Evolutionary conservation across 2,113 vertebrate species (phyloP), one percentile per base, ranked within the genome.

Genomic region (Catharus minimus): DNA sequence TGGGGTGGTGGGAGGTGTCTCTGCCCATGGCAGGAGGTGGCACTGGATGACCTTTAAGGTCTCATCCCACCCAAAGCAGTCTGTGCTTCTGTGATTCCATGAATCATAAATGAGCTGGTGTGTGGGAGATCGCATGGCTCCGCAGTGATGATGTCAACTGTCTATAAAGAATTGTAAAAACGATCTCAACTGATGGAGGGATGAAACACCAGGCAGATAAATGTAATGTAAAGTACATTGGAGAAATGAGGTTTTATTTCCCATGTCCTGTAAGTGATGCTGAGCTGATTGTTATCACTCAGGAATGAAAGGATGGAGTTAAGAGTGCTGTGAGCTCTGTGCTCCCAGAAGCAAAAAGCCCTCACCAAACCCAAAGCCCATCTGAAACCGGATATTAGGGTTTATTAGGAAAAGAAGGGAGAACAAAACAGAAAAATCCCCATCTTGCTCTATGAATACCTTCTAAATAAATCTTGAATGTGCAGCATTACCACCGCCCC

Each of bases 391-490:
- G 78, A 71, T 49, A 46, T 85, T 60, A 57, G 50, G 66, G 22
- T 82, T 87, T 92, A 49, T 92, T 84, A 87, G 73, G 69, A 74
- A 90, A 68, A 82, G 58, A 65, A 90, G 57, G 79, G 67, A 86
- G 74, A 89, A 72, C 15, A 87, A 89, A 89, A 22, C 19, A 26
- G 57, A 67, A 46, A 39, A 87, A 84, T 82, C 75, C 44, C 50
- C 44, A 26, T 56, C 67, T 79, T 46, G 12, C 49, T 72, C 5
- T 38, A 3, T 65, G 76, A 82, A 87, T 89, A 11, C 62, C 20
- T 93, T 72, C 75, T 91, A 79, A 89, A 91, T 91, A 88, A 85
- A 85, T 89, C 75, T 75, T 44, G 46, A 77, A 49, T 68, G 74
- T 80, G 76, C 55, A 65, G 73, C 77, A 19, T 61, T 53, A 41